Conservation (phyloP, 2,113 vertebrate genomes). For the Actenoides hombroni region DNA sequence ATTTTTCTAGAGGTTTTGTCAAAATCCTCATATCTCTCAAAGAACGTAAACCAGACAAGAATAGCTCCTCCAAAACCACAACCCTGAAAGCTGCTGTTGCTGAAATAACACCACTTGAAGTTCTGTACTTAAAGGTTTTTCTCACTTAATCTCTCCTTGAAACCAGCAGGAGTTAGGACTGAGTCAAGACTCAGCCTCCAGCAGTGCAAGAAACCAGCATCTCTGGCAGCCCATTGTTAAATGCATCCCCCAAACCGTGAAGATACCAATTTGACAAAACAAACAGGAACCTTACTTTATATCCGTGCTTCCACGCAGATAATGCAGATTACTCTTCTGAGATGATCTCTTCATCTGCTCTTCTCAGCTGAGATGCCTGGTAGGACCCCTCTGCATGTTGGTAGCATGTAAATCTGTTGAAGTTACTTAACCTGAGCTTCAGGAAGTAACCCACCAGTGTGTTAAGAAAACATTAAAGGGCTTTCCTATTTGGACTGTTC, state of each 20-base stretch:
- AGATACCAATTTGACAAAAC: neutral
- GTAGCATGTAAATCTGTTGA: neutral
- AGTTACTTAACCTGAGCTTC: neutral
- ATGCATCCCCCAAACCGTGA: neutral
- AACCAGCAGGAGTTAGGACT: neutral
- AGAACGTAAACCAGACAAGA: neutral
- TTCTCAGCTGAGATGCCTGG: neutral
- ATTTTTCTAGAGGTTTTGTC: neutral
- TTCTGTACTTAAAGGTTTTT: neutral
- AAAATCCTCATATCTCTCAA: neutral
- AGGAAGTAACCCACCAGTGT: neutral
- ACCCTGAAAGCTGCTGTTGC: neutral
- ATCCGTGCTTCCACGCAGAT: neutral
- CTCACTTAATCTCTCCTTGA: neutral
- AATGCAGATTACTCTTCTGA: neutral
- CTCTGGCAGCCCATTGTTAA: neutral
- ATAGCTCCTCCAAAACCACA: neutral
- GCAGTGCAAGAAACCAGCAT: neutral
- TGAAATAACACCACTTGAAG: neutral
- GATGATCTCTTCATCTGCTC: neutral
- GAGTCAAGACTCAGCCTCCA: neutral
- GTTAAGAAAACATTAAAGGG: neutral
- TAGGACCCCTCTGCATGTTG: accelerated
- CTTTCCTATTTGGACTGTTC: neutral
- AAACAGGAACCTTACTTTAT: neutral